Conservation (phyloP, 2,113 vertebrate genomes). For the Trinectes maculatus region DNA sequence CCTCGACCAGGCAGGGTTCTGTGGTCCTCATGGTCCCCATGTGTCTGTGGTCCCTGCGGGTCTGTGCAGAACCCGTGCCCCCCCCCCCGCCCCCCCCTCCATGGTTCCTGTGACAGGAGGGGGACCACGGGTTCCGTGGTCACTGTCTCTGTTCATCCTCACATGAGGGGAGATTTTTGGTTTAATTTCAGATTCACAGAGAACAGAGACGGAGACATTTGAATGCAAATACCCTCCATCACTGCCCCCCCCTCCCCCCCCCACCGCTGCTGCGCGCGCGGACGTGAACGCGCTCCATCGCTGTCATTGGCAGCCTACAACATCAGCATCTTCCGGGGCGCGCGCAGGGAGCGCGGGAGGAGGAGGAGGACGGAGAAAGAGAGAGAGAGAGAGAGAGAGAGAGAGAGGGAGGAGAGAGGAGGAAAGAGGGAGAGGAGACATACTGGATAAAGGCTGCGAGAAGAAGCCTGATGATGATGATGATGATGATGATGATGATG, state of each 20-base stretch:
- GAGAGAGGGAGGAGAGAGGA: conserved; percentile 20
- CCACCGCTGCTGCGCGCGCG: conserved; percentile 28
- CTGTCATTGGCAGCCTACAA: conserved; percentile 73
- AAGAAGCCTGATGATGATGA: conserved; percentile 74
- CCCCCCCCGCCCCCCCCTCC: too few relatives aligned
- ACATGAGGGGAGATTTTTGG: conserved; percentile 3
- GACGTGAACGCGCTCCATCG: conserved; percentile 56
- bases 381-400: conserved; percentile 23
- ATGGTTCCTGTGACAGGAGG: too few relatives aligned
- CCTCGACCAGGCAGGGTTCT: too few relatives aligned
- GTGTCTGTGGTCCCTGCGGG: too few relatives aligned
- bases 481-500: too few relatives aligned
- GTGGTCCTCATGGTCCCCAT: too few relatives aligned
- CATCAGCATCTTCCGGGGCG: conserved; percentile 74
- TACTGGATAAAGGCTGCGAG: conserved; percentile 63
- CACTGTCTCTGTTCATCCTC: neutral
- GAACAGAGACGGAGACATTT: conserved; percentile 30
- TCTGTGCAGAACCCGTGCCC: too few relatives aligned
- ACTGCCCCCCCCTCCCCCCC: neutral
- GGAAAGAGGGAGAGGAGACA: conserved; percentile 43
- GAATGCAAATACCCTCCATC: conserved; percentile 23
- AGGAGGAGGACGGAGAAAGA: conserved; percentile 59
- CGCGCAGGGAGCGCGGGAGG: conserved; percentile 55
- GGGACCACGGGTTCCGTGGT: too few relatives aligned
- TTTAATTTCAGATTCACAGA: conserved; percentile 12